Evolutionary conservation across 2,888 invertebrate species (phyloP).

Genomic region (Pelosia muscerda): DNA sequence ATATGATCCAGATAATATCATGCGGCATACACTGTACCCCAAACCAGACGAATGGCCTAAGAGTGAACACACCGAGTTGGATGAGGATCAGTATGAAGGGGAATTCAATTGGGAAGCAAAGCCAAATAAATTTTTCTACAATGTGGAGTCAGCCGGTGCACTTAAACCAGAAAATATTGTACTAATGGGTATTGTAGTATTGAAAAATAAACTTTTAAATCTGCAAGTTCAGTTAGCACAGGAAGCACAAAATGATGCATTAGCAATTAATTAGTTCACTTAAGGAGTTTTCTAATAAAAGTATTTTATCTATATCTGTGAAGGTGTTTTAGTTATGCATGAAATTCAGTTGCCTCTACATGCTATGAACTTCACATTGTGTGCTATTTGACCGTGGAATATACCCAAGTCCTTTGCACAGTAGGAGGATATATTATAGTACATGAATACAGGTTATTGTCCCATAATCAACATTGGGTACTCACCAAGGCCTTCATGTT

Average conservation of each 20-base stretch:
- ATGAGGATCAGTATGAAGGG: constrained; percentile 97
- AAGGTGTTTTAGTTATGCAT: constrained; percentile 4
- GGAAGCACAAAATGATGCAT: constrained; percentile 94
- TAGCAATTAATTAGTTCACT: constrained; percentile 88
- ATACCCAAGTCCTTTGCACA: too few species aligned
- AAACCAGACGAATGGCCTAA: constrained; percentile 99
- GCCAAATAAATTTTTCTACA: constrained; percentile 98
- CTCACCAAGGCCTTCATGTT: too few species aligned
- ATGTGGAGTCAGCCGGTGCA: constrained; percentile 98
- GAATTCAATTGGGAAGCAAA: constrained; percentile 97
- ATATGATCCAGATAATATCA: constrained; percentile 99
- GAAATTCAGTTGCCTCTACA: neutral
- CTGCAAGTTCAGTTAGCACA: constrained; percentile 97
- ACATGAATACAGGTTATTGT: too few species aligned
- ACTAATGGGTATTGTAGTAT: constrained; percentile 95
- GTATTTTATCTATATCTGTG: neutral
- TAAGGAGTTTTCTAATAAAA: constrained; percentile 8
- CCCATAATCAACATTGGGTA: too few species aligned
- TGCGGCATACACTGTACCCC: constrained; percentile 97
- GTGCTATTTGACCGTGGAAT: too few species aligned
- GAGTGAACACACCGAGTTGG: constrained; percentile 97
- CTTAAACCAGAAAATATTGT: constrained; percentile 99
- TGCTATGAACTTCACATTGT: too few species aligned
- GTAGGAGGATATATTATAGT: too few species aligned
- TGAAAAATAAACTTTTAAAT: constrained; percentile 98